Base-by-base conservation (phyloP, 2,797 vertebrate species). In the Fistularia commersonii region DNA sequence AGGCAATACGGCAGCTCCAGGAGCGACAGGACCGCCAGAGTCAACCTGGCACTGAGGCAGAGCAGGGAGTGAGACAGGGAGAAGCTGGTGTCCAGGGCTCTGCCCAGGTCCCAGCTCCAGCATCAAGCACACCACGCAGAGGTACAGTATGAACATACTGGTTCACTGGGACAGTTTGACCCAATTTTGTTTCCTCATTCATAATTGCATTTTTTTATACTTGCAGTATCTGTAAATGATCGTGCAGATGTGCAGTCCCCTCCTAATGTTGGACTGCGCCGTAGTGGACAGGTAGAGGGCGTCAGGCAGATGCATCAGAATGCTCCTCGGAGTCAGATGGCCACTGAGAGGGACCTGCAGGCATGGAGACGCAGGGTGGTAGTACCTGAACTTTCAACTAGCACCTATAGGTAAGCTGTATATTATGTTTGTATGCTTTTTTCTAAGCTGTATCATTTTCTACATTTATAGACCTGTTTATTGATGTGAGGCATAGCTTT, bases 261-360 rank as follows among this genome's bases (percentile, higher is more conserved):
- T 0, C 94, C 97, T 31, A 97, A 95, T 45, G 96, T 97, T 36
- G 96, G 94, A 5, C 85, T 98, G 46, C 90, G 96, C 5, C 95
- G 95, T 32, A 98, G 95, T 1, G 96, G 95, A 7, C 96, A 99
- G 78, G 95, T 97, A 63, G 96, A 99, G 81, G 96, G 96, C 0
- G 95, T 98, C 11, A 92, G 95, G 11, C 97, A 98, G 71, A 96
- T 97, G 96, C 96, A 98, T 74, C 94, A 96, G 69, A 98, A 97
- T 5, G 94, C 96, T 6, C 95, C 96, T 0, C 92, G 93, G 12
- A 98, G 96, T 84, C 96, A 99, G 70, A 98, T 98, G 65, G 96
- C 96, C 49, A 98, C 95, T 0, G 95, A 98, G 73, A 83, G 95
- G 45, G 95, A 98, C 77, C 87, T 98, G 41, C 95, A 96, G 86